These are phyloP conservation scores for Leucoraja erinaceus DNA, from an alignment of 2,113 vertebrate genomes.

Conservation along the genomic window DNA sequence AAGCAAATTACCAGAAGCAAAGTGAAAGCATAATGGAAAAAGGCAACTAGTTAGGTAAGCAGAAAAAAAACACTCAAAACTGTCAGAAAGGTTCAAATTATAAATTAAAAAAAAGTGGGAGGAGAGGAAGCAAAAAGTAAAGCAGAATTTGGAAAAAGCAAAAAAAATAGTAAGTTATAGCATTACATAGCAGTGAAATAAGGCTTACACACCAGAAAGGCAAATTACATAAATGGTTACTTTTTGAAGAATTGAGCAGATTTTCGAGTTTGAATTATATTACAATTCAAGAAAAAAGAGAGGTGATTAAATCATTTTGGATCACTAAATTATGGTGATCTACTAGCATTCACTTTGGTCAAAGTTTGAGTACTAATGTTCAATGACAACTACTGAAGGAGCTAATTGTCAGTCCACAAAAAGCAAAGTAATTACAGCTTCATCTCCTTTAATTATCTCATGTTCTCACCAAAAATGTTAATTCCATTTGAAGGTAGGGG, in stretches of 20 bases:
- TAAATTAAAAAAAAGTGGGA: too few species aligned
- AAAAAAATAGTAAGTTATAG: not conserved
- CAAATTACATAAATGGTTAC: not conserved
- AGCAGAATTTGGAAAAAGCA: not conserved
- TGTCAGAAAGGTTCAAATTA: not conserved
- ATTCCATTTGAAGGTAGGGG: not conserved
- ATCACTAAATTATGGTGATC: not conserved
- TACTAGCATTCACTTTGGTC: not conserved
- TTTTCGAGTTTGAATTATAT: not conserved
- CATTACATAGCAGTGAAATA: not conserved
- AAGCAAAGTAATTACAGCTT: not conserved
- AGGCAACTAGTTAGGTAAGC: conserved; percentile 35
- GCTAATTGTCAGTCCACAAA: not conserved
- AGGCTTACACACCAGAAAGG: not conserved
- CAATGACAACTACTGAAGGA: not conserved
- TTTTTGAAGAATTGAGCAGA: not conserved
- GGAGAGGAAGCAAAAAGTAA: not conserved
- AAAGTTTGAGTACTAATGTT: not conserved
- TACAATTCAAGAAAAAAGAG: not conserved
- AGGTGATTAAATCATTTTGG: not conserved
- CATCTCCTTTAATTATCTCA: not conserved
- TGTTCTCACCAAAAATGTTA: not conserved
- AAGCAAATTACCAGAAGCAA: conserved; percentile 34
- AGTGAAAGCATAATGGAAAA: conserved; percentile 37
- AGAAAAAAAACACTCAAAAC: not conserved